A percentile compares a stretch with the other conserved stretches of the same genome.
These are phyloP conservation scores for Loripinus fragilis DNA, from an alignment of 2,888 invertebrate genomes.

Conservation along the genomic window DNA sequence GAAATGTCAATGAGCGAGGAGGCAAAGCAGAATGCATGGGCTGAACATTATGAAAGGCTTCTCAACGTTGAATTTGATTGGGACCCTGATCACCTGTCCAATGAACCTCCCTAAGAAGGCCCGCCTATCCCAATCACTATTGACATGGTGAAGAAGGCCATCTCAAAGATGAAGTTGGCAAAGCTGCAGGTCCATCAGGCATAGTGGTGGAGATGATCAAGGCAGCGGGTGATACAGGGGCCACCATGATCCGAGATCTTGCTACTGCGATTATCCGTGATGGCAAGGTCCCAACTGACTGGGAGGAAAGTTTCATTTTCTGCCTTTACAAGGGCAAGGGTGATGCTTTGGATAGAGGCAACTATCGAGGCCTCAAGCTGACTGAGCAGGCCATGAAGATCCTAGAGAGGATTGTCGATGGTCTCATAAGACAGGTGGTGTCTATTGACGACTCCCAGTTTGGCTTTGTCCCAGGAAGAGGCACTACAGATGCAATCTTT, in stretches of 20 bases:
- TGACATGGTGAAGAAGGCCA: neutral
- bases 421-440: neutral
- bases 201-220: slow-evolving; percentile 15
- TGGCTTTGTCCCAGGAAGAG: slow-evolving; percentile 21
- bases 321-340: neutral
- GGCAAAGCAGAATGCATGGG: neutral
- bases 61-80: slow-evolving; percentile 17
- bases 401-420: neutral
- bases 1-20: neutral
- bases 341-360: slow-evolving; percentile 1
- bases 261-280: no score
- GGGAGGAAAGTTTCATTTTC: neutral
- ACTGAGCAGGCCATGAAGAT: slow-evolving; percentile 9
- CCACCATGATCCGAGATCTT: neutral
- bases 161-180: slow-evolving; percentile 1
- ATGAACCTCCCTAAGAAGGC: neutral
- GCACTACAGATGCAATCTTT: slow-evolving; percentile 14
- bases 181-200: slow-evolving; percentile 4
- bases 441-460: neutral
- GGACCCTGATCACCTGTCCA: neutral
- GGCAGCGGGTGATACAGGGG: slow-evolving; percentile 7
- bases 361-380: slow-evolving; percentile 12
- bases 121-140: slow-evolving; percentile 17
- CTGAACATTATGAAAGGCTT: slow-evolving; percentile 22
- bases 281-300: no score